These are phyloP conservation scores for Lepilemur ruficaudatus DNA, from an alignment of 2,797 vertebrate genomes.

Conservation along the genomic window DNA sequence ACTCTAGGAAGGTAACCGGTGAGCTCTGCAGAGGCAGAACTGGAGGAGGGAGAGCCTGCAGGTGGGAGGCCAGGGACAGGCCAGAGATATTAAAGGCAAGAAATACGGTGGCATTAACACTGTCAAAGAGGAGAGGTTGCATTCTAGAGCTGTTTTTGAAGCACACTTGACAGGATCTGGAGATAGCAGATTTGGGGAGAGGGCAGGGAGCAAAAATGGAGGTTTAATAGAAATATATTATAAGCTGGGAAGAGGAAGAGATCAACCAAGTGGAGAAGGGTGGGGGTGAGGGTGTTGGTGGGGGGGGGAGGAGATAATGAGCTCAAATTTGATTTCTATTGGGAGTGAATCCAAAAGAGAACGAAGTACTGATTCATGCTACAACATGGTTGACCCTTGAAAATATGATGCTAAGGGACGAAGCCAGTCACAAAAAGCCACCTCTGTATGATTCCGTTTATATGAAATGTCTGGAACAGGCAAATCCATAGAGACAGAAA, in stretches of 20 bases:
- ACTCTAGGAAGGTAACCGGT: neutral
- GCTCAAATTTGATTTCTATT: neutral
- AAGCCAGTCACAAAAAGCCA: neutral
- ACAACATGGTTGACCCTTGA: neutral
- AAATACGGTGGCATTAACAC: neutral
- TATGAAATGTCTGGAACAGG: neutral
- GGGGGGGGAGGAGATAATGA: neutral
- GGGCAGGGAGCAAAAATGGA: neutral
- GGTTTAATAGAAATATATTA: neutral
- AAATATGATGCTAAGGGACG: neutral
- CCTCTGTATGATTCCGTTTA: neutral
- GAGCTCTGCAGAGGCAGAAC: neutral
- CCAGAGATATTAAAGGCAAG: neutral
- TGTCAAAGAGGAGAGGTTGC: neutral
- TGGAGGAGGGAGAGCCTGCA: neutral
- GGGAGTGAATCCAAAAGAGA: neutral
- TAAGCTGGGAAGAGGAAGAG: neutral
- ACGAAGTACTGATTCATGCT: neutral
- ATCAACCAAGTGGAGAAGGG: neutral
- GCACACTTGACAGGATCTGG: neutral
- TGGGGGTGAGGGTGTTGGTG: neutral
- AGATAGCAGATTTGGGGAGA: neutral
- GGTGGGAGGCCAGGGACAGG: neutral
- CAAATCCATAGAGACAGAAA: neutral
- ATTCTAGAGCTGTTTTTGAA: constrained; percentile 11